These are phyloP conservation scores for Passer domesticus DNA, from an alignment of 2,113 vertebrate species.

Conservation along the genomic window DNA sequence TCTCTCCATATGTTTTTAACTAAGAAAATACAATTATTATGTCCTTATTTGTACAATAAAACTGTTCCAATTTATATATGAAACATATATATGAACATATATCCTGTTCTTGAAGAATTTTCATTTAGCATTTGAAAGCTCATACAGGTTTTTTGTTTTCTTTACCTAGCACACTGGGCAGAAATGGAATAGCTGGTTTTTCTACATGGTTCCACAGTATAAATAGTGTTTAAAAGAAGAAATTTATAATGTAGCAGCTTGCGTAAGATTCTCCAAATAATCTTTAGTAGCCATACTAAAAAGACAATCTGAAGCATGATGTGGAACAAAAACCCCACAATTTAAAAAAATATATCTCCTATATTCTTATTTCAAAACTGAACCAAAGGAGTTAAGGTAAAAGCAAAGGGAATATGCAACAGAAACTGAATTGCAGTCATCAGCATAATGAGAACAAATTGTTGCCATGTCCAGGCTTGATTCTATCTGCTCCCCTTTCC, in stretches of 20 bases:
- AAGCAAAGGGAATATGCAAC: constrained; percentile 2
- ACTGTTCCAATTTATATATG: background rate
- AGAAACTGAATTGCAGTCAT: constrained; percentile 3
- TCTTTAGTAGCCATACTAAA: background rate
- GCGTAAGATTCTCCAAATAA: background rate
- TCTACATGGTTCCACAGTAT: background rate
- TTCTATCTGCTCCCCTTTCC: background rate
- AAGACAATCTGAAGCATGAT: background rate
- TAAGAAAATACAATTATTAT: background rate
- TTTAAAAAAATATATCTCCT: background rate
- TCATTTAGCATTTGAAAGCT: background rate
- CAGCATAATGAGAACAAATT: background rate
- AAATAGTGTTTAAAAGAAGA: background rate
- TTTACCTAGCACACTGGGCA: background rate
- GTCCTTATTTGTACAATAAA: background rate
- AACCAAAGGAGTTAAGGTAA: constrained; percentile 22
- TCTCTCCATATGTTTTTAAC: background rate
- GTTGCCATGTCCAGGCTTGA: background rate
- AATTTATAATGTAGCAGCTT: background rate
- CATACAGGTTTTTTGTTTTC: background rate
- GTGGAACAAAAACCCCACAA: background rate
- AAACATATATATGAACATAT: background rate
- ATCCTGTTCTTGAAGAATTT: background rate
- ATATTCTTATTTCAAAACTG: background rate
- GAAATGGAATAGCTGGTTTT: background rate